Evolutionary conservation across 2,888 invertebrate genomes (phyloP).

Genomic region (Drosophila cognata): DNA sequence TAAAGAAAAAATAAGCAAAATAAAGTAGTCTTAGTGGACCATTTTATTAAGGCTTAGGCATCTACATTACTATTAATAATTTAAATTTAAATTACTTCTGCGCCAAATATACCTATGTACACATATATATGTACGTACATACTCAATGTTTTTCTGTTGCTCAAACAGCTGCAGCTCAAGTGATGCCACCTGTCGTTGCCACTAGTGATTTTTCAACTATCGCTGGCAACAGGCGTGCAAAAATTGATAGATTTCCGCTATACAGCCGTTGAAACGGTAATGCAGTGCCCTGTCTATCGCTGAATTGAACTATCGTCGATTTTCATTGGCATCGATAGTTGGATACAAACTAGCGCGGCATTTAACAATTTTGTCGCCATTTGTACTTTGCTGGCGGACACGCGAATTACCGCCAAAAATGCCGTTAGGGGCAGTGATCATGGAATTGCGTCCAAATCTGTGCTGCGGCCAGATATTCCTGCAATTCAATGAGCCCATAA

Average conservation of each 20-base stretch:
- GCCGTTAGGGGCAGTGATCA: slow-evolving; percentile 73
- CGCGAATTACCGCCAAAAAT: slow-evolving; percentile 45
- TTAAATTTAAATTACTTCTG: neutral
- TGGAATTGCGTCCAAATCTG: slow-evolving; percentile 82
- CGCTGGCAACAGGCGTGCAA: neutral
- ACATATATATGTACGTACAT: neutral
- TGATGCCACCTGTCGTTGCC: neutral
- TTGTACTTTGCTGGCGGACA: slow-evolving; percentile 6
- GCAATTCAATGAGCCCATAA: slow-evolving; percentile 69
- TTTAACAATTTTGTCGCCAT: slow-evolving; percentile 8
- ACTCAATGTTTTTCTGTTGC: neutral
- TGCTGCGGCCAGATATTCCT: slow-evolving; percentile 80
- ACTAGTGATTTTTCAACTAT: neutral
- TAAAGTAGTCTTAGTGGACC: neutral
- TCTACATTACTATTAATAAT: neutral
- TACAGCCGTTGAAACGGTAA: neutral
- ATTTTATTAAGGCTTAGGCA: neutral
- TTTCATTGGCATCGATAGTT: slow-evolving; percentile 14
- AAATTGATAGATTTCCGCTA: neutral
- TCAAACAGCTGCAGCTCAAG: slow-evolving; percentile 1
- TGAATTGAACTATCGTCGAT: slow-evolving; percentile 9
- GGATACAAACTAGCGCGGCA: slow-evolving; percentile 2
- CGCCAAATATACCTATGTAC: neutral
- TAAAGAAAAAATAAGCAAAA: neutral
- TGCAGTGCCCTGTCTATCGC: neutral